phyloP scores from a whole-genome alignment of 2,113 vertebrate genomes.

The Ophthalmolycus amberensis region DNA sequence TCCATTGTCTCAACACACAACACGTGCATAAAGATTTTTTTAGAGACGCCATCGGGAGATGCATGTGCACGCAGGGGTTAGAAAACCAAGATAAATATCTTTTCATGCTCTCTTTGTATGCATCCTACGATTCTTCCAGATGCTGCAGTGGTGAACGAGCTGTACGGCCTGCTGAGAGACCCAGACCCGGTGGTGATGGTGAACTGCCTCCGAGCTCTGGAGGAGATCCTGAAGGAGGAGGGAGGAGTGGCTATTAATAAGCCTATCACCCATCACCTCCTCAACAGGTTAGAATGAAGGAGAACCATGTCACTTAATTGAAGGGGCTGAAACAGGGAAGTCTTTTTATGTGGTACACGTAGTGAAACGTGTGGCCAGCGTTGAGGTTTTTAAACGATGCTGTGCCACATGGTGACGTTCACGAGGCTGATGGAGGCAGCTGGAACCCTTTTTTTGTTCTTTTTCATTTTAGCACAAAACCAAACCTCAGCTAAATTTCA shows the following conservation, averaged over 20 bases:
- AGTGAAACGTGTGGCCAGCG: not conserved
- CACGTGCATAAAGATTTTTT: too few relatives aligned
- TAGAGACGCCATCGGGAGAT: too few relatives aligned
- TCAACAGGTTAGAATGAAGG: slow-evolving; percentile 89
- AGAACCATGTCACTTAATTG: not conserved
- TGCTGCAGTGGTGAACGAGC: slow-evolving; percentile 90
- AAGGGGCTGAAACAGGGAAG: not conserved
- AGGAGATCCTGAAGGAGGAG: slow-evolving; percentile 93
- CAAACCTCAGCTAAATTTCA: not conserved
- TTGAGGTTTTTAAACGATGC: not conserved
- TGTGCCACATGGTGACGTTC: not conserved
- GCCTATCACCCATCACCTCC: slow-evolving; percentile 95
- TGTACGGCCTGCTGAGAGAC: slow-evolving; percentile 96
- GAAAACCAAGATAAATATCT: not conserved
- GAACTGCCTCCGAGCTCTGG: slow-evolving; percentile 94
- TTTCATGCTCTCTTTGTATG: not conserved
- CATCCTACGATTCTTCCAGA: slow-evolving; percentile 79
- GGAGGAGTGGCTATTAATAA: slow-evolving; percentile 98
- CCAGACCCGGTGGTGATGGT: slow-evolving; percentile 95
- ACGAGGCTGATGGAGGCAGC: not conserved
- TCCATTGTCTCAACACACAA: too few relatives aligned
- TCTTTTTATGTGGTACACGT: not conserved
- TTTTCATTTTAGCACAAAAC: not conserved
- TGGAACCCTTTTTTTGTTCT: not conserved
- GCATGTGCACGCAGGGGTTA: too few relatives aligned